Evolutionary conservation across 2,888 invertebrate genomes (phyloP).

Genomic region (Noctua janthina): DNA sequence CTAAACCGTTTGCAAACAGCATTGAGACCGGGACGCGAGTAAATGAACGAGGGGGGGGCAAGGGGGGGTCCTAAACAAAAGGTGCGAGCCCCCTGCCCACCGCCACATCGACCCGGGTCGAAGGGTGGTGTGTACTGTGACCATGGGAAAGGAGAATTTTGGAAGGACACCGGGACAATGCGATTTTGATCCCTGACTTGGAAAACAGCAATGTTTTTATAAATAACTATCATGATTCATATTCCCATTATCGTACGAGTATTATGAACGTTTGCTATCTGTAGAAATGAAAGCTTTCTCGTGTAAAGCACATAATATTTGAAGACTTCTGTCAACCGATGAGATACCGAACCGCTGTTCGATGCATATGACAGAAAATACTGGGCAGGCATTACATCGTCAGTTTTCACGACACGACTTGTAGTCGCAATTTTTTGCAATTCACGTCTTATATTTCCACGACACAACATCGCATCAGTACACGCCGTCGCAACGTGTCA

Average conservation of each 20-base stretch:
- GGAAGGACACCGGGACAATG: neutral
- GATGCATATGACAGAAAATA: neutral
- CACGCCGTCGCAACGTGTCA: too few species aligned
- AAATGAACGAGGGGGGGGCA: constrained; percentile 84
- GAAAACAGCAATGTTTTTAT: neutral
- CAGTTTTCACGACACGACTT: neutral
- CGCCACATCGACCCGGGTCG: constrained; percentile 82
- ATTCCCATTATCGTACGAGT: neutral
- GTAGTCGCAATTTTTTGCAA: neutral
- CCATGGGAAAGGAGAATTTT: constrained; percentile 59
- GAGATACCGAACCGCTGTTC: neutral
- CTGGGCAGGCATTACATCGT: too few species aligned
- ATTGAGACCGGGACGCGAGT: constrained; percentile 84
- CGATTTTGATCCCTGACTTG: neutral
- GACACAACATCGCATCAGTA: neutral
- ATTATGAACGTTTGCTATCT: neutral
- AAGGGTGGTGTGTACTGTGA: constrained; percentile 74
- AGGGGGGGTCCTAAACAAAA: constrained; percentile 88
- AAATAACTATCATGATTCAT: too few species aligned
- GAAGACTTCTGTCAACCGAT: neutral
- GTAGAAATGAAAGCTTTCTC: neutral
- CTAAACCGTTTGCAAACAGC: constrained; percentile 89
- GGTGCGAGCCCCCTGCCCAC: constrained; percentile 84
- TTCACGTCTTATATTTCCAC: neutral
- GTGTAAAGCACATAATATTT: neutral